These are phyloP conservation scores for Drosophila hamatofila DNA, from an alignment of 2,888 invertebrate genomes.

Conservation along the genomic window DNA sequence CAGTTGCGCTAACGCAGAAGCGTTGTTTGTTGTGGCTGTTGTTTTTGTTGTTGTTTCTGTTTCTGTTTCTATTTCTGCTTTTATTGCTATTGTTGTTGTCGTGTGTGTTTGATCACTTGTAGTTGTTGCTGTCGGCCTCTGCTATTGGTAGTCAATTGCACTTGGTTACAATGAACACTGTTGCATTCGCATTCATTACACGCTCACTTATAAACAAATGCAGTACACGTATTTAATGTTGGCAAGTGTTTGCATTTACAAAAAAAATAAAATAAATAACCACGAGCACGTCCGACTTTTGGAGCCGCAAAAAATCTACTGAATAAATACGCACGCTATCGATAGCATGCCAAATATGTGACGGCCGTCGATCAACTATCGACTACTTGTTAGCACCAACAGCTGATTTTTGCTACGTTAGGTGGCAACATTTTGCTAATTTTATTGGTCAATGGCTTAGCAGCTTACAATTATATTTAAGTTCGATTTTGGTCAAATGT, in stretches of 20 bases:
- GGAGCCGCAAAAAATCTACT: slow-evolving; percentile 65
- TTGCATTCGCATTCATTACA: slow-evolving; percentile 33
- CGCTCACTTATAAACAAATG: slow-evolving; percentile 63
- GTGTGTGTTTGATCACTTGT: slow-evolving; percentile 39
- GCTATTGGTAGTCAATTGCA: slow-evolving; percentile 19
- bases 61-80: slow-evolving; percentile 45
- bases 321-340: slow-evolving; percentile 56
- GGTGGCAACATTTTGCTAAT: slow-evolving; percentile 30
- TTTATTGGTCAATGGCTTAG: not conserved
- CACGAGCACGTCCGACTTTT: slow-evolving; percentile 63
- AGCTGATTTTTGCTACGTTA: slow-evolving; percentile 32
- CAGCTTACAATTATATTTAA: fast-evolving
- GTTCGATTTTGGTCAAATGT: not conserved
- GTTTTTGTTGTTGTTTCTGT: slow-evolving; percentile 35
- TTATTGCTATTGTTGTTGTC: slow-evolving; percentile 2
- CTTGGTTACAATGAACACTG: slow-evolving; percentile 10
- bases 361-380: slow-evolving; percentile 32
- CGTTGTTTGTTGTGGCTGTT: slow-evolving; percentile 24
- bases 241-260: slow-evolving; percentile 49
- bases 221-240: slow-evolving; percentile 54
- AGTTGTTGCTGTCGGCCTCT: slow-evolving; percentile 26
- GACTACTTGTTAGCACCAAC: slow-evolving; percentile 54
- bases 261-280: slow-evolving; percentile 58
- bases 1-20: slow-evolving; percentile 14
- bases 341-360: slow-evolving; percentile 37